Conservation (phyloP, 2,888 invertebrate genomes). For the Camponotus fellah region DNA sequence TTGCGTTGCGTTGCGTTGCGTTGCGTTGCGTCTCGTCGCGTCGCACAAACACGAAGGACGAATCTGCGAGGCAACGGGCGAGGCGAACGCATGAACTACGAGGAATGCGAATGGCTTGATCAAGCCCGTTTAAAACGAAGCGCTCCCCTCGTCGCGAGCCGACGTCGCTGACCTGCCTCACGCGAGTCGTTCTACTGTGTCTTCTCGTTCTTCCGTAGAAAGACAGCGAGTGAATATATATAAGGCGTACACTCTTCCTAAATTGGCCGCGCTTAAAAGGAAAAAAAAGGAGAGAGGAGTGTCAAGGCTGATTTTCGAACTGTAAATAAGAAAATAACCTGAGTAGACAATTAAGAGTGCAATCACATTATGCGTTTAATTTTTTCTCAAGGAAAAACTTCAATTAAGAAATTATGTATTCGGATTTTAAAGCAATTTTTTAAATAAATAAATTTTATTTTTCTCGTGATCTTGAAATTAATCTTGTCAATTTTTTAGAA, state of each 20-base stretch:
- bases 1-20: too few species aligned
- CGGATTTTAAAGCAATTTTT: neutral
- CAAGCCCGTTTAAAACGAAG: constrained; percentile 70
- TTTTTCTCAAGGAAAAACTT: neutral
- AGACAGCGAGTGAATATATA: constrained; percentile 33
- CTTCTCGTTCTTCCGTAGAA: constrained; percentile 59
- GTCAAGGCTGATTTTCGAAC: constrained; percentile 27
- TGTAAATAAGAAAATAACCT: neutral
- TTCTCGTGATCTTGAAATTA: neutral
- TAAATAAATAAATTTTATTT: neutral
- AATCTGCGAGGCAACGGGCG: constrained; percentile 54
- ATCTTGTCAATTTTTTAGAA: neutral
- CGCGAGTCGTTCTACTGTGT: constrained; percentile 68
- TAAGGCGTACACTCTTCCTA: constrained; percentile 58
- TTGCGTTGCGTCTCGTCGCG: constrained; percentile 3
- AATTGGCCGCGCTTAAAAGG: constrained; percentile 63
- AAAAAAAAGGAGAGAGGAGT: constrained; percentile 34
- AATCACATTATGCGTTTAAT: neutral
- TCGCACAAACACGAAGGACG: constrained; percentile 38
- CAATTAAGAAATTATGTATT: neutral
- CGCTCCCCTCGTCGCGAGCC: constrained; percentile 65
- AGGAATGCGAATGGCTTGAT: constrained; percentile 57
- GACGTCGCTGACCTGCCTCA: constrained; percentile 77
- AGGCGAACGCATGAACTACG: constrained; percentile 46
- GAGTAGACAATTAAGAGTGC: neutral